Conservation (phyloP, 2,888 invertebrate genomes). For the Patella ulyssiponensis region DNA sequence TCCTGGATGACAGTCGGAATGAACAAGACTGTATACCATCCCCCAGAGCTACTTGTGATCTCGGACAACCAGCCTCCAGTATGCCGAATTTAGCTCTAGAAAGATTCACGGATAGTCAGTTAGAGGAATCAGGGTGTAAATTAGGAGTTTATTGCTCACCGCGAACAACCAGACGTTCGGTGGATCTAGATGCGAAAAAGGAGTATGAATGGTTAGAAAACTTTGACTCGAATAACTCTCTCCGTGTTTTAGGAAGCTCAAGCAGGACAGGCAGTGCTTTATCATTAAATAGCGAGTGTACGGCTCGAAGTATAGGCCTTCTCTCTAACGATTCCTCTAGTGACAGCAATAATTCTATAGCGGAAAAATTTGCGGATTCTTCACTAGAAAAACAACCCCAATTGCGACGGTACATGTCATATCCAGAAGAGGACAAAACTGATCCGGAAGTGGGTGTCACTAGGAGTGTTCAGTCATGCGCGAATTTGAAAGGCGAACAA, state of each 20-base stretch:
- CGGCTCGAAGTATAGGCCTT: slow-evolving; percentile 60
- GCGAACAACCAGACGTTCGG: slow-evolving; percentile 52
- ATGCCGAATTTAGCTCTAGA: slow-evolving; percentile 43
- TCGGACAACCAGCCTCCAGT: slow-evolving; percentile 43
- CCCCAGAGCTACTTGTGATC: slow-evolving; percentile 27
- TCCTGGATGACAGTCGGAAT: slow-evolving; percentile 34
- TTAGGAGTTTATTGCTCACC: slow-evolving; percentile 63
- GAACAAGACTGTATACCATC: neutral
- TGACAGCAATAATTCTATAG: slow-evolving; percentile 21
- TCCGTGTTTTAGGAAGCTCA: slow-evolving; percentile 38
- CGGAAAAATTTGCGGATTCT: slow-evolving; percentile 23
- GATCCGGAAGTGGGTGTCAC: slow-evolving; percentile 25
- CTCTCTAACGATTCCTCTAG: slow-evolving; percentile 61
- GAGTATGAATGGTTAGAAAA: slow-evolving; percentile 41
- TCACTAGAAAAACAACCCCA: slow-evolving; percentile 20
- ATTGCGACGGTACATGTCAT: slow-evolving; percentile 40
- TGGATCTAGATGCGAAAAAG: slow-evolving; percentile 40
- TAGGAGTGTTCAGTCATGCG: slow-evolving; percentile 40
- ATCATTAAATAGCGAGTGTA: slow-evolving; percentile 62
- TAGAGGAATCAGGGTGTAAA: slow-evolving; percentile 26
- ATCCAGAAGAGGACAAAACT: slow-evolving; percentile 36
- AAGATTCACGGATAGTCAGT: slow-evolving; percentile 19
- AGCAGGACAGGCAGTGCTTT: slow-evolving; percentile 58
- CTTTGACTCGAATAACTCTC: slow-evolving; percentile 34
- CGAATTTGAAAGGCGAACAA: slow-evolving; percentile 39